A percentile compares a stretch with the other conserved stretches of the same genome.
These are phyloP conservation scores for Ischnura elegans DNA, from an alignment of 2,888 invertebrate species.

Conservation along the genomic window DNA sequence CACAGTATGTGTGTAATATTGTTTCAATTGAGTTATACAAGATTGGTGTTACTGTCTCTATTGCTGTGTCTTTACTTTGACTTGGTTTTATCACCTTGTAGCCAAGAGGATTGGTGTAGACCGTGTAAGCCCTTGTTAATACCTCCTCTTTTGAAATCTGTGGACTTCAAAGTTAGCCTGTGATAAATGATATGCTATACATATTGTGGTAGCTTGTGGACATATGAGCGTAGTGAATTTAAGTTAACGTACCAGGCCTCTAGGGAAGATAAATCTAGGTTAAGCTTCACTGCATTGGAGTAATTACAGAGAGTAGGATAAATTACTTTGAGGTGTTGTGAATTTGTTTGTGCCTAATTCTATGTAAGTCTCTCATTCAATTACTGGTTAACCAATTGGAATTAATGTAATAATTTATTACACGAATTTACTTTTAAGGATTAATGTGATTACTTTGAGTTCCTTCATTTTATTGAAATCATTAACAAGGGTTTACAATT, in stretches of 20 bases:
- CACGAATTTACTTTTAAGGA: background rate
- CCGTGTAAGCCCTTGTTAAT: constrained; percentile 62
- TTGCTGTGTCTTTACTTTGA: constrained; percentile 39
- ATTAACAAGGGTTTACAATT: constrained; percentile 60
- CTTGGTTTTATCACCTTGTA: constrained; percentile 45
- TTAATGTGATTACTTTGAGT: background rate
- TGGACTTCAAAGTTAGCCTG: constrained; percentile 35
- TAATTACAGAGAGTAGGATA: background rate
- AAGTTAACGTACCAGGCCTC: background rate
- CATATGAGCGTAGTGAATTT: background rate
- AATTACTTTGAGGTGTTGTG: background rate
- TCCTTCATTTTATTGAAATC: background rate
- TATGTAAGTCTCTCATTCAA: background rate
- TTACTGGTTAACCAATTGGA: background rate
- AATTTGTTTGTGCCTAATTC: background rate
- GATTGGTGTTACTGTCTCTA: constrained; percentile 62
- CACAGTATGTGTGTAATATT: constrained; percentile 52
- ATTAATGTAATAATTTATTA: background rate
- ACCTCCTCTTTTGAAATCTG: background rate
- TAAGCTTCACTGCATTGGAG: constrained; percentile 18
- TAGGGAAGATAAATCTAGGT: constrained; percentile 6
- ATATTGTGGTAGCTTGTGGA: constrained; percentile 22
- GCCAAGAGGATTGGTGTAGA: constrained; percentile 38
- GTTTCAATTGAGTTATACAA: constrained; percentile 49
- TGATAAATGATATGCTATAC: constrained; percentile 17